These are phyloP conservation scores for Brenthis hecate DNA, from an alignment of 2,888 invertebrate species.

Conservation along the genomic window DNA sequence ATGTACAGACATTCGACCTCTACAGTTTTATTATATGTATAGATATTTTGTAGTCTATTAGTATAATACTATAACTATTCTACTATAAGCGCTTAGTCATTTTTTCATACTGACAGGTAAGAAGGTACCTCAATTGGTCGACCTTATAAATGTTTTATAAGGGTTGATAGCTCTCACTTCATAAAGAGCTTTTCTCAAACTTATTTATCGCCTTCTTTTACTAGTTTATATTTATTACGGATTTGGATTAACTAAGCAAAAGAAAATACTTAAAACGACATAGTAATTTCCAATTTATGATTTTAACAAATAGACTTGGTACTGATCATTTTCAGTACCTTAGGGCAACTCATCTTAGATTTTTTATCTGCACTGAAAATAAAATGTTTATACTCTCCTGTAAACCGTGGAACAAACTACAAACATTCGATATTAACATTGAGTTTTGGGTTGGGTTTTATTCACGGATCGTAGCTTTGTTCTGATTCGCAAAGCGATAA, in stretches of 20 bases:
- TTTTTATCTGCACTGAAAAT: too few species aligned
- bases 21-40: too few species aligned
- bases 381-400: too few species aligned
- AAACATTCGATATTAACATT: neutral
- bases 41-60: too few species aligned
- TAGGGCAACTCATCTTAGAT: too few species aligned
- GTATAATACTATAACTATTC: neutral
- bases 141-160: slow-evolving; percentile 30
- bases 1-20: too few species aligned
- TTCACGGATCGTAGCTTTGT: slow-evolving; percentile 15
- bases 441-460: slow-evolving; percentile 10
- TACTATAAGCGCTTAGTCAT: neutral
- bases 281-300: too few species aligned
- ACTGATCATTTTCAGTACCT: too few species aligned
- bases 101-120: slow-evolving; percentile 2
- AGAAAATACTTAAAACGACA: too few species aligned
- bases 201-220: neutral
- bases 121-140: slow-evolving; percentile 5
- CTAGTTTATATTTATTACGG: neutral
- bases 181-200: slow-evolving; percentile 2
- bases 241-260: too few species aligned
- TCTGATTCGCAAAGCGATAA: slow-evolving; percentile 29
- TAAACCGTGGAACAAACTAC: too few species aligned
- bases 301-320: too few species aligned
- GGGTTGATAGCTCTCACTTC: slow-evolving; percentile 18